Evolutionary conservation across 2,888 invertebrate species (phyloP), one percentile per base, ranked within the genome.

Genomic region (Agriopis leucophaearia): DNA sequence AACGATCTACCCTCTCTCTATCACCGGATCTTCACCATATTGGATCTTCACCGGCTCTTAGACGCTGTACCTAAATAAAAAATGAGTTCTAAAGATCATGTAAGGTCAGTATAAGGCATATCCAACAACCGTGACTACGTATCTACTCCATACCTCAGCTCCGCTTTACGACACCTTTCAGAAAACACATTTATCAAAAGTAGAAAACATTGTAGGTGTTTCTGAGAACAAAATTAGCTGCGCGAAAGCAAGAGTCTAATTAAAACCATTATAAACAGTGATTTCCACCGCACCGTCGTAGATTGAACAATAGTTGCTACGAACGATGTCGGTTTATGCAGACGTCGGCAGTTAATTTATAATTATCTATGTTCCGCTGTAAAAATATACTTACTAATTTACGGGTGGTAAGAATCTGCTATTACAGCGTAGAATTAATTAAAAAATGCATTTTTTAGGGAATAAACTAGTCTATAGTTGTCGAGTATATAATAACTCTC

Each of bases 371-470:
- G 52, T 54, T 54, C 52, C 52, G 52, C 15, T 54, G 52, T 54
- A 54, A 54, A 52, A 54, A 54, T 54, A 54, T 51, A 27, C 15
- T 2, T 38, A 16, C 15, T 38, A 52, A 74, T 78, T 75, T 70
- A 73, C 69, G 76, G 57, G 78, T n/a, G n/a, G 51, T 51, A 51
- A 51, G 35, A 52, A 52, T 15, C 1, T 15, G 15, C 15, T 38
- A 12, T 52, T 52, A 9, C 13, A 10, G 15, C 8, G 15, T 16
- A 15, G 38, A 38, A 52, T n/a, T 8, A 51, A n/a, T 15, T n/a
- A n/a, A 45, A 45, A 45, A 8, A 7, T 38, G 7, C 7, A 8
- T 38, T 7, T 38, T 38, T 38, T 4, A 1, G 38, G 6, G 6
- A 38, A n/a, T n/a, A n/a, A n/a, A n/a, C n/a, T n/a, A n/a, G n/a